A percentile compares a stretch with the other conserved stretches of the same genome.
These are phyloP conservation scores for Chromis chromis DNA, from an alignment of 2,797 vertebrate species.

Conservation along the genomic window DNA sequence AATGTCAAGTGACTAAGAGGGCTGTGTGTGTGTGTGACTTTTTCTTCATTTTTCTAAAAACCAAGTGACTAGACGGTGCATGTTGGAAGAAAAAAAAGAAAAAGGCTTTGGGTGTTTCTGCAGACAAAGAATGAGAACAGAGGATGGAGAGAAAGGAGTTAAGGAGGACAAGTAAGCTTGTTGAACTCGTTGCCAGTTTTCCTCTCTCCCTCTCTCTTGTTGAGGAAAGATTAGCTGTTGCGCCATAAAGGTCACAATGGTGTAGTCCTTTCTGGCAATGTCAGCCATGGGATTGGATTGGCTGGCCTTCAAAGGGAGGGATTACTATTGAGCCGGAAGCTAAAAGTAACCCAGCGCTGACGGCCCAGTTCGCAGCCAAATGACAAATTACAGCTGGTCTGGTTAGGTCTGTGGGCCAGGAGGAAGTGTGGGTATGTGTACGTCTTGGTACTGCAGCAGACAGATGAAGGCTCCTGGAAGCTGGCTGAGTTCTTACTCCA, in stretches of 20 bases:
- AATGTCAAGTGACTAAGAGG: conserved; percentile 73
- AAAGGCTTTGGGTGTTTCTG: conserved; percentile 43
- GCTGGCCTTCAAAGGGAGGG: conserved; percentile 75
- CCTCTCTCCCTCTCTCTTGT: conserved; percentile 15
- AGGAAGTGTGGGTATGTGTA: conserved; percentile 1
- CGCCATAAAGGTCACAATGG: conserved; percentile 74
- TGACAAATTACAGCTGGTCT: conserved; percentile 76
- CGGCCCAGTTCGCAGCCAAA: conserved; percentile 65
- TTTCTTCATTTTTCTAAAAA: conserved; percentile 50
- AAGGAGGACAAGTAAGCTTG: conserved; percentile 60
- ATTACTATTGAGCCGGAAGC: conserved; percentile 72
- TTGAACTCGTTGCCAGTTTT: conserved; percentile 64
- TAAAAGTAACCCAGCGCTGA: conserved; percentile 70
- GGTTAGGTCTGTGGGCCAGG: conserved; percentile 51
- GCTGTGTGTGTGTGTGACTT: conserved; percentile 41
- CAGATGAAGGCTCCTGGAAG: conserved; percentile 66
- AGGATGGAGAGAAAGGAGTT: conserved; percentile 29
- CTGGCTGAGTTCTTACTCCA: conserved; percentile 75
- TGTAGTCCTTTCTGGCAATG: conserved; percentile 55
- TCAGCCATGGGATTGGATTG: conserved; percentile 73
- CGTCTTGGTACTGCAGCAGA: conserved; percentile 39
- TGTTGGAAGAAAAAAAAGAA: conserved; percentile 15
- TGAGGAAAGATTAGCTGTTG: conserved; percentile 69
- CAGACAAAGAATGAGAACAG: conserved; percentile 12
- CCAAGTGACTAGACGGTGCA: conserved; percentile 28